Evolutionary conservation across 1,140 invertebrate species (phyloP), one percentile per base, ranked within the genome.

Genomic region (Myzus persicae): DNA sequence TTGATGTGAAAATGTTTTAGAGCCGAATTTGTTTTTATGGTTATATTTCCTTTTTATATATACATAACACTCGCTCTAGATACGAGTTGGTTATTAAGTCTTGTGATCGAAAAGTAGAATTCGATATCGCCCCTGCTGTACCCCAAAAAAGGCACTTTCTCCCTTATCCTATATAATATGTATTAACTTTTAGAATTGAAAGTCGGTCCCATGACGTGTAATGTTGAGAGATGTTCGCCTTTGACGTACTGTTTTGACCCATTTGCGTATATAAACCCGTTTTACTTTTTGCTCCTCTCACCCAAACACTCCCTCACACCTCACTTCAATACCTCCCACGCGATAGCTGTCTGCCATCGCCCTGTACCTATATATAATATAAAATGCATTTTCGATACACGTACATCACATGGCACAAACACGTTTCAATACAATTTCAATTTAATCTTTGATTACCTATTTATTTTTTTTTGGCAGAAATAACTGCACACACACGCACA

Each of bases 391-490:
- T 84, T 85, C 46, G 40, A 85, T 51, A 67, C 31, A n/a, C 20
- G 38, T 40, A 84, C 46, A 48, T 82, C 76, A 42, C 91, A 38
- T 26, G 20, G 87, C 31, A 46, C 87, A 88, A 88, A 88, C 87
- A 36, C 42, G 36, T 84, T 84, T 93, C 42, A 84, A 84, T 82
- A 40, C 44, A n/a, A 93, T 81, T 93, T 93, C 91, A 82, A 93
- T 93, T 93, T 84, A 93, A 46, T 85, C 46, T 85, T 93, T 93
- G 91, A 93, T 93, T 93, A 93, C 67, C 67, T 76, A 36, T 92
- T 82, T 85, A 54, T 93, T 46, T 82, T 11, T 82, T 40, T 67
- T 14, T 44, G 48, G 48, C 48, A 22, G n/a, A 51, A 89, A 89
- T 38, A 89, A 89, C 42, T 48, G 31, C 11, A 59, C 8, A 26